phyloP scores from a whole-genome alignment of 2,888 invertebrate genomes.

The Epirrhoe tristata region DNA sequence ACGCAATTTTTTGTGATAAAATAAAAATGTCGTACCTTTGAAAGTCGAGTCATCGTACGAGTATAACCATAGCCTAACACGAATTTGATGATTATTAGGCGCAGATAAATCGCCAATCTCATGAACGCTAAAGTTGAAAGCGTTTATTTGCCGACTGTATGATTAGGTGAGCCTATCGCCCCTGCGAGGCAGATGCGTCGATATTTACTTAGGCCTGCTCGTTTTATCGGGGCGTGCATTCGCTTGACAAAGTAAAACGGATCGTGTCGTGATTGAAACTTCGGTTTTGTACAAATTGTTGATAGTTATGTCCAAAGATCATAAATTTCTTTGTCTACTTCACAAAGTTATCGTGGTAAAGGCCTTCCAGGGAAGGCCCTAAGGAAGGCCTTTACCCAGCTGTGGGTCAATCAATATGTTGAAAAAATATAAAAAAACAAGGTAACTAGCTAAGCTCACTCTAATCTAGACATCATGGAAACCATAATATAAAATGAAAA shows the following conservation, averaged over 20 bases:
- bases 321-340: not conserved
- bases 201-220: conserved; percentile 79
- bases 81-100: not conserved
- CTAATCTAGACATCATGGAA: too few relatives aligned
- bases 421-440: too few relatives aligned
- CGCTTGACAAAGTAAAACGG: conserved; percentile 63
- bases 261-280: conserved; percentile 40
- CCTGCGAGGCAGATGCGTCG: conserved; percentile 72
- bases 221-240: conserved; percentile 71
- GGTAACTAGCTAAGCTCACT: too few relatives aligned
- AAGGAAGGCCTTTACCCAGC: too few relatives aligned
- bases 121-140: conserved; percentile 39
- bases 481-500: too few relatives aligned
- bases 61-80: too few relatives aligned
- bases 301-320: not conserved
- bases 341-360: too few relatives aligned
- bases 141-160: conserved; percentile 50
- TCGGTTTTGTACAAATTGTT: conserved; percentile 18
- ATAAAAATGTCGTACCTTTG: too few relatives aligned
- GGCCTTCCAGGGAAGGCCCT: too few relatives aligned
- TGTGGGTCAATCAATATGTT: too few relatives aligned
- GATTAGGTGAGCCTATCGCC: conserved; percentile 55
- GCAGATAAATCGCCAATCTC: conserved; percentile 24
- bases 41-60: too few relatives aligned
- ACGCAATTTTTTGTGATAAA: too few relatives aligned